Base-by-base conservation (phyloP, 2,113 vertebrate species). In the Lepus americanus region DNA sequence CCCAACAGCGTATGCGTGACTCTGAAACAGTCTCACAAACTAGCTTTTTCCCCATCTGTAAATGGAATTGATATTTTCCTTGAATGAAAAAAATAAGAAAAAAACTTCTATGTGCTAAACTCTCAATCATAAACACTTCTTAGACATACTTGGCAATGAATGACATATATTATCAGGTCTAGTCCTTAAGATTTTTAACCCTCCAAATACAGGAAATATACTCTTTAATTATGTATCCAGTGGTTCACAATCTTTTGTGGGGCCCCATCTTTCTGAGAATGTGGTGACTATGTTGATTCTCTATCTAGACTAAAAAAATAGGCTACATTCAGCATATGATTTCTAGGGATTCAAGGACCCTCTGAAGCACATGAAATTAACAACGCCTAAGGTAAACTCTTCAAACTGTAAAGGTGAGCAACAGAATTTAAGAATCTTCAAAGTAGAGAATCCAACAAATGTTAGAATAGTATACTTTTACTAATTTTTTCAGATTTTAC, bases 161-260 rank as follows among this genome's bases (percentile, higher is more conserved):
- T 10, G 2, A 63, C 33, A 90, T 9, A 51, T 79, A 86, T 89
- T 39, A 82, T 92, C 74, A 69, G 70, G 81, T 36, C 19, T 81
- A 92, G 77, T 69, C 23, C n/a, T 19, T 64, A 94, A 93, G 49
- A 94, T 91, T 82, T 67, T 93, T 74, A 95, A 70, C 66, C 89
- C 84, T 63, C 49, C 77, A 90, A 92, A 94, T 76, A 84, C 3
- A 51, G 61, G 55, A 64, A n/a, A 49, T 64, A 3, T 76, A 51
- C 49, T 64, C 33, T 79, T 86, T 92, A 93, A 85, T 67, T 95
- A 51, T 12, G 93, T 55, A 64, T 49, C 44, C 36, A 80, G n/a
- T 63, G 13, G 64, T 79, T 93, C 61, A 77, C 72, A 49, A 73
- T 69, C 74, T 61, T 73, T 86, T 69, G 31, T 51, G n/a, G 29